phyloP scores from a whole-genome alignment of 2,888 invertebrate genomes.

The Lasioglossum vierecki region DNA sequence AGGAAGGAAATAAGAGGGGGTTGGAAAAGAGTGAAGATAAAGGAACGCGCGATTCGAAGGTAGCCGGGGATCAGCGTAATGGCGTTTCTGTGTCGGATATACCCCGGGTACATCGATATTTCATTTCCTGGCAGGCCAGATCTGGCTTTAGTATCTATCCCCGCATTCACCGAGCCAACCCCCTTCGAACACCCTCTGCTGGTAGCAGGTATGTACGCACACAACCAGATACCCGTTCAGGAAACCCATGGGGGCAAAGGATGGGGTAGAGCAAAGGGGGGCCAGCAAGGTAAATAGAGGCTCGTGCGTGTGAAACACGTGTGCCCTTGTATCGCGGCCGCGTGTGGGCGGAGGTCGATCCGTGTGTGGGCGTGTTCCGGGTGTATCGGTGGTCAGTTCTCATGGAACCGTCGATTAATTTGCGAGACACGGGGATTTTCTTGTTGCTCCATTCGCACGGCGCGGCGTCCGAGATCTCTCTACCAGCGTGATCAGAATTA shows the following conservation, averaged over 20 bases:
- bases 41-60: conserved; percentile 26
- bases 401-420: conserved; percentile 33
- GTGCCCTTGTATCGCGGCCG: conserved; percentile 7
- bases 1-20: neutral
- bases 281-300: conserved; percentile 14
- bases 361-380: conserved; percentile 14
- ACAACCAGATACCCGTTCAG: conserved; percentile 23
- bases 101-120: conserved; percentile 71
- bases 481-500: neutral
- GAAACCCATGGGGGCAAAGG: neutral
- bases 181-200: conserved; percentile 40
- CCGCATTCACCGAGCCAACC: conserved; percentile 33
- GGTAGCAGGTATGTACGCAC: conserved; percentile 48
- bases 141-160: conserved; percentile 47
- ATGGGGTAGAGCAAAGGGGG: neutral
- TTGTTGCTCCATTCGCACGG: neutral
- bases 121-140: conserved; percentile 66
- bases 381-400: conserved; percentile 38
- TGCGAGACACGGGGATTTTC: conserved; percentile 17
- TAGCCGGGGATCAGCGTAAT: conserved; percentile 64
- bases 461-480: neutral
- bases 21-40: conserved; percentile 1
- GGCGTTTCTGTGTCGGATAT: conserved; percentile 73
- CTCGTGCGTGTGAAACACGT: conserved; percentile 10
- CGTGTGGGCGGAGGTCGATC: conserved; percentile 31